Evolutionary conservation across 2,888 invertebrate genomes (phyloP).

Genomic region (Ferdinandea cuprea): DNA sequence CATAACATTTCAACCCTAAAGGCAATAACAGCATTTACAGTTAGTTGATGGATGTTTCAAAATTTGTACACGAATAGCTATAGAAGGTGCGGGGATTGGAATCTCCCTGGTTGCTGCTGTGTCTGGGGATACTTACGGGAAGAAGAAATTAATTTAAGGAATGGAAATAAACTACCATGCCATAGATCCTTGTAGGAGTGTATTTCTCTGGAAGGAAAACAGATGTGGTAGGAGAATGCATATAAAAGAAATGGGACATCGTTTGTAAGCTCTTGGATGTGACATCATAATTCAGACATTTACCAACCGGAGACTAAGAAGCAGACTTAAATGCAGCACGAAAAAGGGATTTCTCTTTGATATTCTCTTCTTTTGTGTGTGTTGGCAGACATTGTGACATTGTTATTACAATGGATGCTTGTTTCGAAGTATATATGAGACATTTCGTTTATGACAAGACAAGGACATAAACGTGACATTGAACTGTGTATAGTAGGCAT

Average conservation of each 20-base stretch:
- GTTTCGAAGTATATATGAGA: neutral
- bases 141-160: constrained; percentile 3
- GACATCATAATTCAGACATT: constrained; percentile 26
- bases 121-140: neutral
- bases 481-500: constrained; percentile 9
- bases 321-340: neutral
- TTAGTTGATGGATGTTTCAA: constrained; percentile 3
- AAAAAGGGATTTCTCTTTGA: neutral
- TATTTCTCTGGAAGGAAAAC: neutral
- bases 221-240: neutral
- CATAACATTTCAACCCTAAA: constrained; percentile 18
- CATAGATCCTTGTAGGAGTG: too few species aligned
- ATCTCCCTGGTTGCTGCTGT: neutral
- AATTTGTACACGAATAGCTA: neutral
- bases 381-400: constrained; percentile 7
- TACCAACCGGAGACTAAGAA: neutral
- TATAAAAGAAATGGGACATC: constrained; percentile 28
- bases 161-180: constrained; percentile 23
- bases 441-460: constrained; percentile 6
- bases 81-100: too few species aligned
- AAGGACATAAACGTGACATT: constrained; percentile 25
- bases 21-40: neutral
- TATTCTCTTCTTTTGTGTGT: constrained; percentile 1
- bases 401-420: constrained; percentile 23
- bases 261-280: constrained; percentile 24